These are phyloP conservation scores for Anodontia alba DNA, from an alignment of 2,888 invertebrate species.

Conservation along the genomic window DNA sequence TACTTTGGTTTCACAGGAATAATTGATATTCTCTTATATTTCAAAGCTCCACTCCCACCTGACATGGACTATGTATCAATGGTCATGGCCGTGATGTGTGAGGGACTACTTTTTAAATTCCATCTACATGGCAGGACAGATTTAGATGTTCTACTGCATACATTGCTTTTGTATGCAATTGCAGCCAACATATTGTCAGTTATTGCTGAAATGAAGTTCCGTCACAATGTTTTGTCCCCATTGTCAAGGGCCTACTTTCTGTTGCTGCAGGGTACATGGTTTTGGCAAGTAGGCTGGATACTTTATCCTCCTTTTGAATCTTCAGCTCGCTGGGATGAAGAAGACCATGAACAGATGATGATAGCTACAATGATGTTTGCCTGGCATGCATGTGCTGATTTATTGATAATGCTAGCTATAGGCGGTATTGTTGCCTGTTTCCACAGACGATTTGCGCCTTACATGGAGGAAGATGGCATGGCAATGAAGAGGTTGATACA, in stretches of 20 bases:
- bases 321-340: conserved; percentile 81
- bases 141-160: conserved; percentile 85
- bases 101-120: conserved; percentile 86
- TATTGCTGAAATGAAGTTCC: conserved; percentile 83
- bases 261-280: conserved; percentile 87
- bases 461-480: conserved; percentile 59
- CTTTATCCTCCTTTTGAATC: conserved; percentile 85
- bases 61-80: conserved; percentile 85
- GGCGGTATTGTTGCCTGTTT: conserved; percentile 73
- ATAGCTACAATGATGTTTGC: conserved; percentile 84
- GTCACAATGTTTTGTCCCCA: conserved; percentile 81
- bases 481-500: conserved; percentile 75
- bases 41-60: conserved; percentile 81
- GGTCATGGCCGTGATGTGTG: conserved; percentile 84
- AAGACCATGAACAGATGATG: conserved; percentile 85
- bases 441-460: conserved; percentile 57
- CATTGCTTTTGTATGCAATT: conserved; percentile 85
- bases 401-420: conserved; percentile 74
- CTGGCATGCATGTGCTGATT: conserved; percentile 80
- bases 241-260: conserved; percentile 84
- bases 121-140: conserved; percentile 85
- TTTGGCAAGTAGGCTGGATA: conserved; percentile 86
- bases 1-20: conserved; percentile 85
- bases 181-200: conserved; percentile 79
- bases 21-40: conserved; percentile 84